Evolutionary conservation across 2,797 vertebrate genomes (phyloP).

Genomic region (Leptatherina wallacei): DNA sequence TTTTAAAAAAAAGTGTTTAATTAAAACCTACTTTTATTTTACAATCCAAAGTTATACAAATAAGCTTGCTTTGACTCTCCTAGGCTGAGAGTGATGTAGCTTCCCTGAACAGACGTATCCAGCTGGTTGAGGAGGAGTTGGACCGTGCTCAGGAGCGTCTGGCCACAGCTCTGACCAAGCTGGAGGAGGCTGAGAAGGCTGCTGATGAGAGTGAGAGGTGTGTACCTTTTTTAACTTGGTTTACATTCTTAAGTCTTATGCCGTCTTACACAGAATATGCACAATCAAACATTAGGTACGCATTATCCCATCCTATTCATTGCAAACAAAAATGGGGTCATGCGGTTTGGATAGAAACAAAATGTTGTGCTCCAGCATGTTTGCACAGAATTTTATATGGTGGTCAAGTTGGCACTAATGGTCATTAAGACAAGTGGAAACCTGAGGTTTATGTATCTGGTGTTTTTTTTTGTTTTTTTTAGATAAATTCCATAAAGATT

Average conservation of each 20-base stretch:
- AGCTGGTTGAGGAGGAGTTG: constrained; percentile 99
- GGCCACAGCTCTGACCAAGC: constrained; percentile 96
- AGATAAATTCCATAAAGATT: too few species aligned
- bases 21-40: background rate
- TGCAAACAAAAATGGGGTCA: too few species aligned
- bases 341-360: too few species aligned
- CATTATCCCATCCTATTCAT: too few species aligned
- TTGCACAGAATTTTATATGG: too few species aligned
- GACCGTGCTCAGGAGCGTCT: constrained; percentile 99
- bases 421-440: too few species aligned
- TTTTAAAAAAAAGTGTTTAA: background rate
- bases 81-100: constrained; percentile 98
- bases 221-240: constrained; percentile 33
- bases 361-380: too few species aligned
- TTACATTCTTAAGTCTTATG: background rate
- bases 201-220: constrained; percentile 99
- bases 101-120: constrained; percentile 99
- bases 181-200: constrained; percentile 99
- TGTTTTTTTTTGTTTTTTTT: too few species aligned
- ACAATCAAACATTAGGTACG: background rate
- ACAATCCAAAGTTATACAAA: background rate
- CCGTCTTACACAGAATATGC: background rate
- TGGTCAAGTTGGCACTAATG: background rate
- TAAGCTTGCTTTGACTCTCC: constrained; percentile 17
- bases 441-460: too few species aligned